A percentile compares a stretch with the other conserved stretches of the same genome.
phyloP scores from a whole-genome alignment of 2,797 vertebrate species.

The Jordanella pulchra region DNA sequence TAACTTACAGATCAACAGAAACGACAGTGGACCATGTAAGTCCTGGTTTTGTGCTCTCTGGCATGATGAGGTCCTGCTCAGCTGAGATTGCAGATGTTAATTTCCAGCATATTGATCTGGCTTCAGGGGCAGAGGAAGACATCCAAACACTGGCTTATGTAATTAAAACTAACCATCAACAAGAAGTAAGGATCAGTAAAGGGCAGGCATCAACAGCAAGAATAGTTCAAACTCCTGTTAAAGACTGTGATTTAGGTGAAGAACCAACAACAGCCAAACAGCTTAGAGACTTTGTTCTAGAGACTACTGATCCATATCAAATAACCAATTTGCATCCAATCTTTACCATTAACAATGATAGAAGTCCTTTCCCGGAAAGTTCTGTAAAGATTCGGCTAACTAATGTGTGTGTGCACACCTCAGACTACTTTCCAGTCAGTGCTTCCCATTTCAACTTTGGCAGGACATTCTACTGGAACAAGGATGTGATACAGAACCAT shows the following conservation, averaged over 20 bases:
- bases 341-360: slow-evolving; percentile 17
- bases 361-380: slow-evolving; percentile 38
- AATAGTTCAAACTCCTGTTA: slow-evolving; percentile 69
- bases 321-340: slow-evolving; percentile 72
- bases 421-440: slow-evolving; percentile 87
- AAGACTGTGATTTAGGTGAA: slow-evolving; percentile 17
- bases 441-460: slow-evolving; percentile 78
- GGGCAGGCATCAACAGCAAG: slow-evolving; percentile 73
- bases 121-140: slow-evolving; percentile 78
- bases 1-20: slow-evolving; percentile 84
- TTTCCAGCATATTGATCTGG: slow-evolving; percentile 81
- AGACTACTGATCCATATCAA: slow-evolving; percentile 80
- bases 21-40: slow-evolving; percentile 80
- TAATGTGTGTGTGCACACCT: slow-evolving; percentile 85
- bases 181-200: slow-evolving; percentile 82
- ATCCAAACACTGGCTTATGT: slow-evolving; percentile 76
- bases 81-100: slow-evolving; percentile 72
- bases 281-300: slow-evolving; percentile 69
- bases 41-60: slow-evolving; percentile 83
- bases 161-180: slow-evolving; percentile 69
- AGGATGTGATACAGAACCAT: slow-evolving; percentile 74
- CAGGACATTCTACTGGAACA: slow-evolving; percentile 84
- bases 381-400: slow-evolving; percentile 80
- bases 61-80: slow-evolving; percentile 83
- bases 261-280: slow-evolving; percentile 16